These are phyloP conservation scores for Tenthredo mesomela DNA, from an alignment of 2,888 invertebrate genomes.

Conservation along the genomic window DNA sequence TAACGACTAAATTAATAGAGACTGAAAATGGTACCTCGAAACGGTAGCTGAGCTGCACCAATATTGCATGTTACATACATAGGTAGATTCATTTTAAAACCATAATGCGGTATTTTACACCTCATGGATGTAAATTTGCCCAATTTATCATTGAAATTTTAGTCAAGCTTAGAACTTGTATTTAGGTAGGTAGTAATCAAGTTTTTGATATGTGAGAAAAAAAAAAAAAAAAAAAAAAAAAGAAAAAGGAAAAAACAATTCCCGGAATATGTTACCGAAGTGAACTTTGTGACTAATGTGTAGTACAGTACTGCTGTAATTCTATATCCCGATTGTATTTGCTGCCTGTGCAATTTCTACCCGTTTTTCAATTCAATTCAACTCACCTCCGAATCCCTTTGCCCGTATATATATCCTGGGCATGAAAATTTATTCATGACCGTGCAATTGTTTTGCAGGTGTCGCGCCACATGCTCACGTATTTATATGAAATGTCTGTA, in stretches of 20 bases:
- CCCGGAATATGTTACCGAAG: background rate
- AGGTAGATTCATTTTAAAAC: background rate
- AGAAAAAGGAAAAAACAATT: background rate
- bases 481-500: conserved; percentile 41
- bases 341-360: background rate
- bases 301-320: background rate
- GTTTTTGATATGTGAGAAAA: background rate
- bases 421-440: conserved; percentile 30
- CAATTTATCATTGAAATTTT: background rate
- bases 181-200: background rate
- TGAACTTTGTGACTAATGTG: background rate
- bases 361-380: conserved; percentile 11
- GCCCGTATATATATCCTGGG: background rate
- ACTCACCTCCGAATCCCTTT: background rate
- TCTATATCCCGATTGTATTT: background rate
- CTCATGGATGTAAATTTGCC: background rate
- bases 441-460: conserved; percentile 45
- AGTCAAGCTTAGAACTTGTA: background rate
- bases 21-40: conserved; percentile 25
- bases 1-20: conserved; percentile 34
- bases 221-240: background rate
- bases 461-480: conserved; percentile 36
- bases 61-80: conserved; percentile 1
- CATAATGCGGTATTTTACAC: background rate
- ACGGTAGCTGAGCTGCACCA: conserved; percentile 7